Conservation (phyloP, 2,888 invertebrate genomes). For the Tridacna crocea region DNA sequence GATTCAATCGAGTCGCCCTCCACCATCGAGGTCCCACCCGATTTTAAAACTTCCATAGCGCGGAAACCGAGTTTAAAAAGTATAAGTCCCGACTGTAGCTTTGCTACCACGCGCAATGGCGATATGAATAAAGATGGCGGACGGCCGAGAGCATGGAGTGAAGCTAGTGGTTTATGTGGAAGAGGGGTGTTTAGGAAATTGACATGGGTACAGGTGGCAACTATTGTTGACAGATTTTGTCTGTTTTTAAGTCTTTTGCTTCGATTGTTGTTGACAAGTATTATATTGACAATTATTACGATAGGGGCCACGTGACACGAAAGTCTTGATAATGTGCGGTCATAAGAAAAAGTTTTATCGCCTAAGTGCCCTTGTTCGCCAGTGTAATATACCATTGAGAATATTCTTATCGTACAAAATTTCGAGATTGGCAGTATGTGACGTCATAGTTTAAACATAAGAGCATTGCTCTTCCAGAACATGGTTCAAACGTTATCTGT, state of each 20-base stretch:
- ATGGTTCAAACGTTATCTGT: too few relatives aligned
- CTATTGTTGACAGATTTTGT: conserved; percentile 47
- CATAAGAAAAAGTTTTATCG: neutral
- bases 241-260: conserved; percentile 43
- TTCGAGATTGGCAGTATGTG: too few relatives aligned
- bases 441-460: too few relatives aligned
- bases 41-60: conserved; percentile 43
- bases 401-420: too few relatives aligned
- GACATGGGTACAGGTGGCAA: conserved; percentile 42
- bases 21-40: conserved; percentile 37
- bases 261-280: conserved; percentile 36
- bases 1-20: conserved; percentile 42
- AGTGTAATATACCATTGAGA: neutral
- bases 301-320: conserved; percentile 32
- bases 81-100: conserved; percentile 53
- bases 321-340: neutral
- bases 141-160: conserved; percentile 42
- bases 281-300: conserved; percentile 40
- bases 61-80: conserved; percentile 49
- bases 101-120: conserved; percentile 49
- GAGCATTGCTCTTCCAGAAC: too few relatives aligned
- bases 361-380: too few relatives aligned
- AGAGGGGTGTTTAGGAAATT: conserved; percentile 36
- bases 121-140: conserved; percentile 31
- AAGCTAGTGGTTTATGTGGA: conserved; percentile 44